phyloP scores from a whole-genome alignment of 2,888 invertebrate species.

The Athalia cordata region DNA sequence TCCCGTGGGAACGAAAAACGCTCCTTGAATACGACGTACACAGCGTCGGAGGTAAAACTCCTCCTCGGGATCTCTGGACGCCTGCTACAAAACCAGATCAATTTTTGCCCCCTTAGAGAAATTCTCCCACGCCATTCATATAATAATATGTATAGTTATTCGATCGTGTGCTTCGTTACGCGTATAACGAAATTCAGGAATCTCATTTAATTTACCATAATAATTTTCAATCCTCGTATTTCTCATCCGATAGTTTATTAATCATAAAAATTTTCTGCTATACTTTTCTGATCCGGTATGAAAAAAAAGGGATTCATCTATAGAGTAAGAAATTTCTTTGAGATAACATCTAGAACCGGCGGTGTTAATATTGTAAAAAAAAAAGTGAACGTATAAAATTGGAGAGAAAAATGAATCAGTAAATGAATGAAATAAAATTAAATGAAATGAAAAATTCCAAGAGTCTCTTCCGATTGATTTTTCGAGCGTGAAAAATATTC shows the following conservation, averaged over 20 bases:
- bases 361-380: no score
- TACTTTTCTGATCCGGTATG: no score
- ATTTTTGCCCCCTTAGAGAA: conserved; percentile 58
- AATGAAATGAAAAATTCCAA: conserved; percentile 47
- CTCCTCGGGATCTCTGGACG: conserved; percentile 61
- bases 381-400: background rate
- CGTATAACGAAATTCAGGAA: no score
- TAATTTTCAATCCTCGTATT: no score
- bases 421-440: conserved; percentile 13
- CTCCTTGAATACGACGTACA: background rate
- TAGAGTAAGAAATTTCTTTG: no score
- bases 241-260: no score
- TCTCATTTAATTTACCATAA: no score
- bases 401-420: conserved; percentile 7
- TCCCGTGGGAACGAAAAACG: conserved; percentile 47
- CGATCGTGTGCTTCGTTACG: no score
- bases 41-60: conserved; percentile 36
- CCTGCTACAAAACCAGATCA: conserved; percentile 66
- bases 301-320: no score
- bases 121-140: conserved; percentile 60
- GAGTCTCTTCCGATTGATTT: conserved; percentile 37
- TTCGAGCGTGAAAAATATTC: conserved; percentile 56
- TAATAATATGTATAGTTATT: no score
- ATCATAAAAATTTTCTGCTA: no score
- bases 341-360: no score